Evolutionary conservation across 2,113 vertebrate genomes (phyloP).

Genomic region (Lagopus muta): DNA sequence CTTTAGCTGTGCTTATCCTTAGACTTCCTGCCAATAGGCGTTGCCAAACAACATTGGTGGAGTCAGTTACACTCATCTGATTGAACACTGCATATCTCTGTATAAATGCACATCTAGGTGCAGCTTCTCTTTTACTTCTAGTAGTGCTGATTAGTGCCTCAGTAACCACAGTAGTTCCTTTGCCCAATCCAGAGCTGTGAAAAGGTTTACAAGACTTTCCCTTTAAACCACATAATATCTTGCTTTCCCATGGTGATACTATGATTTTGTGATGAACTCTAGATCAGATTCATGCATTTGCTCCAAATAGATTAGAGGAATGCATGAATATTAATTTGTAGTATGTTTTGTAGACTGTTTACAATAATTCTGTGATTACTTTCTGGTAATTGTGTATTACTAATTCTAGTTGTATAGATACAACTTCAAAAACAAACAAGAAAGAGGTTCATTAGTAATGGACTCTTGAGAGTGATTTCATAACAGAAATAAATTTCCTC

Average conservation of each 20-base stretch:
- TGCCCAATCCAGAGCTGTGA: neutral
- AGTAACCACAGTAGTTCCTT: neutral
- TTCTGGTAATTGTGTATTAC: slow-evolving; percentile 75
- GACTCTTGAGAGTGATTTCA: slow-evolving; percentile 58
- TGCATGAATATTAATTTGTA: slow-evolving; percentile 79
- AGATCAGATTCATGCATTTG: slow-evolving; percentile 42
- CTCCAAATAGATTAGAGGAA: slow-evolving; percentile 62
- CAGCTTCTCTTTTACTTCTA: neutral
- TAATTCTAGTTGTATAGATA: slow-evolving; percentile 72
- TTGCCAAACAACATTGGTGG: neutral
- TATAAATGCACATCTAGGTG: neutral
- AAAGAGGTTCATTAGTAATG: slow-evolving; percentile 62
- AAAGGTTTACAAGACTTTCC: neutral
- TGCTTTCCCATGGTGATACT: neutral
- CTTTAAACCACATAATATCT: slow-evolving; percentile 25
- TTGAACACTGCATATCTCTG: slow-evolving; percentile 25
- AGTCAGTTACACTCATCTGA: neutral
- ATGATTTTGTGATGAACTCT: slow-evolving; percentile 59
- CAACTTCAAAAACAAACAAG: slow-evolving; percentile 73
- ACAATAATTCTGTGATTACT: slow-evolving; percentile 77
- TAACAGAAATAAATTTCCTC: slow-evolving; percentile 68
- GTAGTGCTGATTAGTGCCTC: neutral
- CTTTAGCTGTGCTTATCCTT: slow-evolving; percentile 34
- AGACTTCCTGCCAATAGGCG: neutral
- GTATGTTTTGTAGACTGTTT: slow-evolving; percentile 74